A percentile compares a stretch with the other conserved stretches of the same genome.
phyloP scores from a whole-genome alignment of 2,113 vertebrate species.

The Hiodon tergisus region DNA sequence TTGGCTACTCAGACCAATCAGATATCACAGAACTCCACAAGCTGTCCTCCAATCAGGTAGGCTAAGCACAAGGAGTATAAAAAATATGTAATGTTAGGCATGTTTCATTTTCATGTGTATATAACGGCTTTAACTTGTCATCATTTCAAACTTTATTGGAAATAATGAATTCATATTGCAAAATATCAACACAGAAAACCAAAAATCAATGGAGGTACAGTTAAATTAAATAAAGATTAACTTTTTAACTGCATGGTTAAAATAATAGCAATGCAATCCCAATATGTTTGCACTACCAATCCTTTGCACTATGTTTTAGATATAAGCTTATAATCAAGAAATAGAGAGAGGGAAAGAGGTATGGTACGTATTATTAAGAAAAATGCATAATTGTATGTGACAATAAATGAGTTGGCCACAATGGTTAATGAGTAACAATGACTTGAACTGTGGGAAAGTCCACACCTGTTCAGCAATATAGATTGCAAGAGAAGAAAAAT shows the following conservation, averaged over 20 bases:
- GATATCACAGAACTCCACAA: neutral
- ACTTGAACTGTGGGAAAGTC: conserved; percentile 6
- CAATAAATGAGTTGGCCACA: neutral
- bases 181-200: too few species aligned
- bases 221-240: too few species aligned
- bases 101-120: neutral
- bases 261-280: too few species aligned
- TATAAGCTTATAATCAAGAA: too few species aligned
- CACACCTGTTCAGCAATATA: neutral
- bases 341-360: too few species aligned
- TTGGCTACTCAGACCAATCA: conserved; percentile 26
- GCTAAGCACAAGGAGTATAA: neutral
- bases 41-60: neutral
- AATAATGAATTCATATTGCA: too few species aligned
- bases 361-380: too few species aligned
- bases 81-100: neutral
- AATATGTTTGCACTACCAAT: too few species aligned
- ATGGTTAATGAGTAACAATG: neutral
- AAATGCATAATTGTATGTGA: neutral
- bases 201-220: too few species aligned
- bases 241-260: too few species aligned
- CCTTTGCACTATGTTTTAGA: too few species aligned
- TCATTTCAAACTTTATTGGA: neutral
- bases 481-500: neutral
- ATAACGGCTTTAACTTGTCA: neutral